Evolutionary conservation across 2,888 invertebrate species (phyloP).

Genomic region (Pimpla rufipes): DNA sequence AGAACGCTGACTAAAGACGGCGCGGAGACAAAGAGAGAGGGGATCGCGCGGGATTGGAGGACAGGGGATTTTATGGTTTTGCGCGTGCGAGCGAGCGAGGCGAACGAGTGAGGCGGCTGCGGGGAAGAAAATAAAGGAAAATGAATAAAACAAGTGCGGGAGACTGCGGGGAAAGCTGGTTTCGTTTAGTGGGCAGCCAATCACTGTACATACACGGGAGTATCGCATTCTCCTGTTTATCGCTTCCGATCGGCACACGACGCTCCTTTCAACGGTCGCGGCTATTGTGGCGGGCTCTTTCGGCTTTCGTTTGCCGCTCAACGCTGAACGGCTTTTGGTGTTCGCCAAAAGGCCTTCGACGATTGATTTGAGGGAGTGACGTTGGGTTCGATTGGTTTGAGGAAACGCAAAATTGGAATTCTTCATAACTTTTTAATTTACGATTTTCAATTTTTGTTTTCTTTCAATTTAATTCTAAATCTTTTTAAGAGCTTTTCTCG

Average conservation of each 20-base stretch:
- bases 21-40: slow-evolving; percentile 10
- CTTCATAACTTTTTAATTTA: no score
- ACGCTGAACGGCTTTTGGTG: no score
- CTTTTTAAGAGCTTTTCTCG: no score
- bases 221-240: slow-evolving; percentile 8
- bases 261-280: background rate
- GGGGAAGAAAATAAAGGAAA: background rate
- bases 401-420: no score
- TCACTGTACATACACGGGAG: background rate
- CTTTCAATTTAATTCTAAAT: no score
- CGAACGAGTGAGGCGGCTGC: background rate
- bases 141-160: background rate
- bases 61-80: slow-evolving; percentile 23
- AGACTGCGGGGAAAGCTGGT: slow-evolving; percentile 36
- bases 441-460: no score
- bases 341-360: no score
- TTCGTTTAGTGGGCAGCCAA: background rate
- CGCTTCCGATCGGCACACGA: background rate
- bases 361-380: no score
- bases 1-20: slow-evolving; percentile 45
- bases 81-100: background rate
- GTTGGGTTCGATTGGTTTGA: no score
- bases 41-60: background rate
- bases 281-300: background rate
- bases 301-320: background rate